These are phyloP conservation scores for Lasioglossum oenotherae DNA, from an alignment of 2,888 invertebrate species.

Conservation along the genomic window DNA sequence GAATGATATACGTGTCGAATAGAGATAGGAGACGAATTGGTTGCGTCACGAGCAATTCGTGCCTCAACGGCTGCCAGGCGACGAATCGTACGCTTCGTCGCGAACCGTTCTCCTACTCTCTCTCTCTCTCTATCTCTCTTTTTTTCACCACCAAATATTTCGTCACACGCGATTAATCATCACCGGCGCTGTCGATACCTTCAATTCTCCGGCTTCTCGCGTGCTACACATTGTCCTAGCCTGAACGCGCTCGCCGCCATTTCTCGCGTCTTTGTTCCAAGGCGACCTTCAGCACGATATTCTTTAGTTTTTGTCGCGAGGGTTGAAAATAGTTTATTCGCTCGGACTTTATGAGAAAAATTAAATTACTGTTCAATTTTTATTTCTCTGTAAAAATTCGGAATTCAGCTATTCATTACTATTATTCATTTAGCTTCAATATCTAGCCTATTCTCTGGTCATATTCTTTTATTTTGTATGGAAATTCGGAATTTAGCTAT, in stretches of 20 bases:
- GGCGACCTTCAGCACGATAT: background rate
- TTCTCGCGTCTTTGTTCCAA: background rate
- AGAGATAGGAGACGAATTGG: slow-evolving; percentile 65
- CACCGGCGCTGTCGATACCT: slow-evolving; percentile 28
- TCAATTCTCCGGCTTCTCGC: background rate
- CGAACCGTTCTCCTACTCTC: background rate
- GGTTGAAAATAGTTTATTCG: too few species aligned
- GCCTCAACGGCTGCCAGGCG: slow-evolving; percentile 48
- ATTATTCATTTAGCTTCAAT: too few species aligned
- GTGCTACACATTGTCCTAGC: background rate
- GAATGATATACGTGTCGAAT: slow-evolving; percentile 66
- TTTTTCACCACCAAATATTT: slow-evolving; percentile 37
- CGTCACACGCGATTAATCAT: slow-evolving; percentile 58
- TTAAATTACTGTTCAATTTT: too few species aligned
- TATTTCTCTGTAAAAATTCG: too few species aligned
- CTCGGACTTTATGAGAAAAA: too few species aligned
- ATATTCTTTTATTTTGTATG: too few species aligned
- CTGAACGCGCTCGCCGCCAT: background rate
- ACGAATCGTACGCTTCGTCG: slow-evolving; percentile 58
- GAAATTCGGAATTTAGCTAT: too few species aligned
- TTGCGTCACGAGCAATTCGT: slow-evolving; percentile 62
- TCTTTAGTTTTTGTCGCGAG: too few species aligned
- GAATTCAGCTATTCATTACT: too few species aligned
- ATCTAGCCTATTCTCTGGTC: too few species aligned
- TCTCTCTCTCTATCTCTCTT: background rate